A percentile compares a stretch with the other conserved stretches of the same genome.
Conservation (phyloP, 2,888 invertebrate species). For the Neoascia interrupta region DNA sequence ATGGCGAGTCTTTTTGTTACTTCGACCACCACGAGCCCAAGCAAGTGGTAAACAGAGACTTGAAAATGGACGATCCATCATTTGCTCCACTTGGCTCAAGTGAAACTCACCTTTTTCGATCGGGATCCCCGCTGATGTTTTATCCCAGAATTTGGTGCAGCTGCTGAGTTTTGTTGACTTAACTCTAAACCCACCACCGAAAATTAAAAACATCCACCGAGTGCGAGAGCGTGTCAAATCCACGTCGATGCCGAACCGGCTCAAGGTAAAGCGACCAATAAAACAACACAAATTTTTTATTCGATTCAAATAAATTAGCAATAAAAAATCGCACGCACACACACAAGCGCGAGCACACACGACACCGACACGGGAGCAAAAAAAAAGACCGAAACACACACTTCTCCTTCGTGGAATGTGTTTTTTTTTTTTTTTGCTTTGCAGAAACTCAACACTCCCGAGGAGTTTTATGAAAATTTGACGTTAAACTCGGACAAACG, state of each 20-base stretch:
- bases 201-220: slow-evolving; percentile 35
- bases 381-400: slow-evolving; percentile 24
- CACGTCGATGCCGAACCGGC: slow-evolving; percentile 51
- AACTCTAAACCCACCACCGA: slow-evolving; percentile 61
- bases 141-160: slow-evolving; percentile 41
- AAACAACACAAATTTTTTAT: slow-evolving; percentile 10
- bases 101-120: slow-evolving; percentile 55
- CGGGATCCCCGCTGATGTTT: slow-evolving; percentile 26
- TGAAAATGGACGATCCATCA: slow-evolving; percentile 46
- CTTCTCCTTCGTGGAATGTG: slow-evolving; percentile 41
- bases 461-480: slow-evolving; percentile 10
- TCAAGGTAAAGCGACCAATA: slow-evolving; percentile 18
- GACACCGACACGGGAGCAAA: background rate
- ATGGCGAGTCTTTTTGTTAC: slow-evolving; percentile 18
- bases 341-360: background rate
- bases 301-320: slow-evolving; percentile 20
- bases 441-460: slow-evolving; percentile 9
- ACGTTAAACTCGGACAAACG: background rate
- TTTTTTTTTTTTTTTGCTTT: too few species aligned
- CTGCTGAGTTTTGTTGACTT: slow-evolving; percentile 31
- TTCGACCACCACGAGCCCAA: background rate
- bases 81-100: slow-evolving; percentile 16
- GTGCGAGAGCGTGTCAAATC: slow-evolving; percentile 28
- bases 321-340: slow-evolving; percentile 29
- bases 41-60: slow-evolving; percentile 16